Evolutionary conservation across 2,113 vertebrate genomes (phyloP), one percentile per base, ranked within the genome.

Genomic region (Anarrhichthys ocellatus): DNA sequence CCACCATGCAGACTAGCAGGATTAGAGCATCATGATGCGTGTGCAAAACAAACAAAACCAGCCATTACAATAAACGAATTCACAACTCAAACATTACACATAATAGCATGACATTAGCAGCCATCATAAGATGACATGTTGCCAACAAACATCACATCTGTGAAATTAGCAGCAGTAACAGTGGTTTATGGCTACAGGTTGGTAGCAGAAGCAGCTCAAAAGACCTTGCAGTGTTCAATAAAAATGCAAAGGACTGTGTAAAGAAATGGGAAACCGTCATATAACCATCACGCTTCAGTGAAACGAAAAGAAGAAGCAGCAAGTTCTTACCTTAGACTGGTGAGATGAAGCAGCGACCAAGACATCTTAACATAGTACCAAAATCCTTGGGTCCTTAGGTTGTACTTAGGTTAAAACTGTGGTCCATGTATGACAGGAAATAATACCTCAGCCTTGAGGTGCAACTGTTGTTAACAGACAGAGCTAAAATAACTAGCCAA

Each of bases 1-100:
- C 61, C 48, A 50, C 29, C 20, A 18, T 72, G 40, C 38, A 36
- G 58, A 50, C 14, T 11, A 56, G 38, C 38, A 65, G 18, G 42
- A 52, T 50, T 56, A 58, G 3, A 64, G 34, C 34, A 38, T n/a
- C 27, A 32, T 70, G 27, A 66, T 36, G 24, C 24, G 52, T 22
- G 14, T 5, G 50, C 40, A 59, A 58, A 59, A 61, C 6, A 27
- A 61, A 27, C 56, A 40, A 1, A 48, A 11, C 4, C 24, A 20
- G 65, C 9, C n/a, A 63, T 38, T 56, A 13, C 38, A 48, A 61
- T 9, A 18, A 65, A 71, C 38, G 3, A 67, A 48, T 59, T 67
- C 42, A 52, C 18, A 48, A 58, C 50, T 58, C 59, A 66, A 72
- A 66, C 42, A 50, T 14, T 52, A 38, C 70, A 56, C 34, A 73